Percentiles rank a stretch among this genome's conserved stretches.
Conservation (phyloP, 2,797 vertebrate species). For the Gouania willdenowi region DNA sequence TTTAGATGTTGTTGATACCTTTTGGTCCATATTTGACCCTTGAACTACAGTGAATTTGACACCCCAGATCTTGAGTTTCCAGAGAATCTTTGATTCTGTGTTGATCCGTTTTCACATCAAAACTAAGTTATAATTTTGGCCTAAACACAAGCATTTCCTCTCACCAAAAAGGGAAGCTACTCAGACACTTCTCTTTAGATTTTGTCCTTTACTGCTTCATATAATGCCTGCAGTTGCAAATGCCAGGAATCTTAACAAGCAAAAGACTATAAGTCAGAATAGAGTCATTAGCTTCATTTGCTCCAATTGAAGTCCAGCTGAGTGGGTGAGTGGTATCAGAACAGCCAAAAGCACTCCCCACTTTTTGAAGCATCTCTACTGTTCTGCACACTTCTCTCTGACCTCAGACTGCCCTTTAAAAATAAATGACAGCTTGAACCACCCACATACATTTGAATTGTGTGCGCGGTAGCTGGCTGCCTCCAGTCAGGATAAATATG, state of each 20-base stretch:
- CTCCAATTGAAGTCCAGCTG: conserved; percentile 22
- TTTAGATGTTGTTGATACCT: no score
- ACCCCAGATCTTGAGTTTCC: no score
- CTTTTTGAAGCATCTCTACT: conserved; percentile 9
- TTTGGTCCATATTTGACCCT: no score
- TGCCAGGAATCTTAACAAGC: conserved; percentile 6
- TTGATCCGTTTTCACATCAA: no score
- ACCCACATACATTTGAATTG: conserved; percentile 39
- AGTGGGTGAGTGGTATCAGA: conserved; percentile 10
- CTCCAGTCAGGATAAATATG: conserved; percentile 27
- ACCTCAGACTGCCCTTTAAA: conserved; percentile 34
- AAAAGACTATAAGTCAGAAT: conserved; percentile 27
- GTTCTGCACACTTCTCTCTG: conserved; percentile 30
- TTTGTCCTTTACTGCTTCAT: conserved; percentile 1
- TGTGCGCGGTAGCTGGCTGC: conserved; percentile 17
- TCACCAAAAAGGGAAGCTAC: background rate
- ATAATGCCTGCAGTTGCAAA: conserved; percentile 10
- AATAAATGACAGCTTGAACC: conserved; percentile 32
- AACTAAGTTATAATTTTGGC: background rate
- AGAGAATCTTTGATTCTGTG: no score
- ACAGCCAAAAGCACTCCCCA: conserved; percentile 1
- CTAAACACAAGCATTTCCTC: no score
- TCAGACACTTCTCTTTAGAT: background rate
- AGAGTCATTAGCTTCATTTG: conserved; percentile 32
- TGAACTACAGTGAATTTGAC: no score